A percentile compares a stretch with the other conserved stretches of the same genome.
Evolutionary conservation across 1,140 invertebrate species (phyloP).

Genomic region (Drosophila lacteicornis): DNA sequence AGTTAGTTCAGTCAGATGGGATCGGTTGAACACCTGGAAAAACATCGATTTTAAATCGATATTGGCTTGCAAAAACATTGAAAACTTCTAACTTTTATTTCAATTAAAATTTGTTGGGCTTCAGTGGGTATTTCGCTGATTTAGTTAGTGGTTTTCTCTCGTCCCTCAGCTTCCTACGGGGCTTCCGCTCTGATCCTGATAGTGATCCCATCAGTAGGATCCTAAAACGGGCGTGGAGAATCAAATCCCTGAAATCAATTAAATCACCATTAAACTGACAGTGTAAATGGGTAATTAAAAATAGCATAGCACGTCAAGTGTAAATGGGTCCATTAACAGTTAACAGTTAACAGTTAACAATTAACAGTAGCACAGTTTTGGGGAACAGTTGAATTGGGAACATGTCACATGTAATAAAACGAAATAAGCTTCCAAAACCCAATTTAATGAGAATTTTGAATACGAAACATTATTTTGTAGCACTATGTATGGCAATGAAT

Average conservation of each 20-base stretch:
- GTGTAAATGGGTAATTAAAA: not conserved
- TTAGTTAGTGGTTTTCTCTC: too few species aligned
- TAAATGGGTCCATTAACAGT: not conserved
- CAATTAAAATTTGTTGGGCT: too few species aligned
- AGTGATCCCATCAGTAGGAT: too few species aligned
- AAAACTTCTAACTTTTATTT: too few species aligned
- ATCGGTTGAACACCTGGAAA: too few species aligned
- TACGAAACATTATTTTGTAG: too few species aligned
- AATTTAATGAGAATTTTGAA: not conserved
- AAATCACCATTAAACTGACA: not conserved
- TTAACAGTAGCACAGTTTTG: not conserved
- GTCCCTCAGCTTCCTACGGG: too few species aligned
- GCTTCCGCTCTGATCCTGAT: too few species aligned
- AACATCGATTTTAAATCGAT: not conserved
- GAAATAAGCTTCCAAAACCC: not conserved
- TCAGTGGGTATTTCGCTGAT: too few species aligned
- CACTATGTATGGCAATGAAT: too few species aligned
- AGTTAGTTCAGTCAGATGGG: not conserved
- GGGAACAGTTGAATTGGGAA: not conserved
- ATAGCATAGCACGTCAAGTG: not conserved
- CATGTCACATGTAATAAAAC: not conserved
- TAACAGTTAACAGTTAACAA: not conserved
- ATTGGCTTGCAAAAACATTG: too few species aligned
- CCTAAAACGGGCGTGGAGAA: too few species aligned
- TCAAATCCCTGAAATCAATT: not conserved